Evolutionary conservation across 2,888 invertebrate species (phyloP), one percentile per base, ranked within the genome.

Genomic region (Willowsia nigromaculata): DNA sequence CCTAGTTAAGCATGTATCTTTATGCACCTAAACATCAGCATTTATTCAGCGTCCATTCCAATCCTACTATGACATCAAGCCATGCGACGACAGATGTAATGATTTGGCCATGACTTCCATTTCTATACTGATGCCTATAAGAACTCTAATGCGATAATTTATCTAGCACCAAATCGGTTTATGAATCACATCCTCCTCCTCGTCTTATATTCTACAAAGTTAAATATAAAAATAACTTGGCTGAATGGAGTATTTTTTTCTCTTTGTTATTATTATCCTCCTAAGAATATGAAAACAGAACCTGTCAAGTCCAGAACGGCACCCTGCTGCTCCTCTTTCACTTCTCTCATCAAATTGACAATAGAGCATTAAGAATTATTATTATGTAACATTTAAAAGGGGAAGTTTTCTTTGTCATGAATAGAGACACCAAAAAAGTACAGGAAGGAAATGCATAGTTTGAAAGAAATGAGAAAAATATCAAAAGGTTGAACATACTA

Each of bases 291-390:
- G 71, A 80, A 80, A 88, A 59, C 76, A 59, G 76, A 76, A 62
- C 83, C 88, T 88, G 88, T 88, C 88, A 88, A 76, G 82, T 82
- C 59, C 82, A 88, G 88, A 83, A 82, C 83, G 88, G 83, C 83
- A 83, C 83, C 88, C 88, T 83, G 83, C 78, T 78, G 88, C 65
- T 74, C 47, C 43, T 88, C 88, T 83, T 88, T 88, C 88, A 83
- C 47, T 83, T 83, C 83, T 68, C 88, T 83, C 83, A 78, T 88
- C 83, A 78, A 37, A 15, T 37, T 83, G 83, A 88, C 88, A 88
- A 88, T 88, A 40, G 88, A n/a, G 37, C 37, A 78, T 80, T 62
- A 43, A 65, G 78, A 50, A 62, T 68, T 65, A 43, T 84, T 76
- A 78, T 83, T 88, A 65, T 83, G 88, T 82, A 88, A 88, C 83